Evolutionary conservation across 2,797 vertebrate genomes (phyloP).

Genomic region (Mus caroli): DNA sequence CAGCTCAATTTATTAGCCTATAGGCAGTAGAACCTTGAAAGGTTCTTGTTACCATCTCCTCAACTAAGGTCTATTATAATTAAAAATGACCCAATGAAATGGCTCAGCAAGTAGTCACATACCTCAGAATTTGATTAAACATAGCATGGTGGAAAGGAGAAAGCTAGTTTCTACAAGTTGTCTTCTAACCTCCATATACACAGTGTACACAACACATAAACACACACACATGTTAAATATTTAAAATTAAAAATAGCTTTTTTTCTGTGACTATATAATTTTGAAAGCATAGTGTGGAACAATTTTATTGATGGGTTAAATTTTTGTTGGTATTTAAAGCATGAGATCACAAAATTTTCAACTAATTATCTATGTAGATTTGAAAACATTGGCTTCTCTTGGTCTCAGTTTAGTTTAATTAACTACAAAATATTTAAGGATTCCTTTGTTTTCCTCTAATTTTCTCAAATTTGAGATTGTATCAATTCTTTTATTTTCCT

Average conservation of each 20-base stretch:
- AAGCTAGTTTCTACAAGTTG: not conserved
- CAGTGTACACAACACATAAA: not conserved
- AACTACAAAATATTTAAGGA: slow-evolving; percentile 49
- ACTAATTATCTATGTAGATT: slow-evolving; percentile 1
- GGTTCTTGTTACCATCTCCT: not conserved
- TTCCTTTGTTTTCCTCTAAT: not conserved
- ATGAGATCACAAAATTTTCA: slow-evolving; percentile 19
- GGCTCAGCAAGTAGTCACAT: not conserved
- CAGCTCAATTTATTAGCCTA: not conserved
- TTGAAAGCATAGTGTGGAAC: not conserved
- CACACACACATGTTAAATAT: not conserved
- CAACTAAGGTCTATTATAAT: slow-evolving; percentile 22
- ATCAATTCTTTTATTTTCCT: not conserved
- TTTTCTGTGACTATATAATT: not conserved
- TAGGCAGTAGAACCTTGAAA: not conserved
- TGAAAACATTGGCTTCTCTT: not conserved
- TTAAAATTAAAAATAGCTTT: not conserved
- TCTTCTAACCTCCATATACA: not conserved
- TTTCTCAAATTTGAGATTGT: not conserved
- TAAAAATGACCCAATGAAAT: not conserved
- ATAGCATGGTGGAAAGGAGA: not conserved
- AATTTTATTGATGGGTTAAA: not conserved
- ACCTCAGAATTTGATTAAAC: not conserved
- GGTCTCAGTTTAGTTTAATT: slow-evolving; percentile 41
- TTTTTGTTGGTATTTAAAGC: slow-evolving; percentile 60